phyloP scores from a whole-genome alignment of 1,140 invertebrate genomes.

The Aphidius gifuensis region DNA sequence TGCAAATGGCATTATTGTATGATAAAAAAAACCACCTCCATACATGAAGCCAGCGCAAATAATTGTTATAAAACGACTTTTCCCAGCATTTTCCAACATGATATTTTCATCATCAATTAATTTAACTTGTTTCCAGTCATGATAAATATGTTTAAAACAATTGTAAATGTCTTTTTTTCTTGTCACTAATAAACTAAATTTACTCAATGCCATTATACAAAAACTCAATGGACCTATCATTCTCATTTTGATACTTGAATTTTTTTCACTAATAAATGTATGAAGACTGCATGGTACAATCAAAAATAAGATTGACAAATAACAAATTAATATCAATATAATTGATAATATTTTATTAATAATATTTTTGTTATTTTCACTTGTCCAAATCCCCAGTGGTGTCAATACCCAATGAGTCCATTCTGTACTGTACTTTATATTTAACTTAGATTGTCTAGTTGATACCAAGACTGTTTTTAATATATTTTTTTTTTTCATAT shows the following conservation, averaged over 20 bases:
- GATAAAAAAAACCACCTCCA: conserved; percentile 18
- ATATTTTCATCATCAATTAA: conserved; percentile 12
- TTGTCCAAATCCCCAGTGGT: conserved; percentile 34
- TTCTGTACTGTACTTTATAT: conserved; percentile 26
- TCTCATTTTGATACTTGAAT: conserved; percentile 28
- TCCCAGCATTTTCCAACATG: conserved; percentile 14
- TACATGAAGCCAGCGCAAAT: conserved; percentile 18
- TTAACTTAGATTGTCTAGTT: conserved; percentile 21
- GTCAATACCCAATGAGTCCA: conserved; percentile 31
- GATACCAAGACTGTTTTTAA: background rate
- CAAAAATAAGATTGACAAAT: conserved; percentile 24
- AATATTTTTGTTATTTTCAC: background rate
- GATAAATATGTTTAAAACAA: conserved; percentile 27
- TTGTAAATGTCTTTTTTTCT: conserved; percentile 19
- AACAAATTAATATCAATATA: conserved; percentile 11
- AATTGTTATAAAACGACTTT: conserved; percentile 7
- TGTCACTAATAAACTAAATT: conserved; percentile 24
- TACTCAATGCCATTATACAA: conserved; percentile 24
- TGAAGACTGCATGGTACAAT: conserved; percentile 26
- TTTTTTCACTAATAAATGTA: conserved; percentile 29
- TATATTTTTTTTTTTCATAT: conserved; percentile 15
- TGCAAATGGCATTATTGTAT: conserved; percentile 25
- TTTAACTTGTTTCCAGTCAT: conserved; percentile 27
- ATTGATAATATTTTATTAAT: conserved; percentile 5
- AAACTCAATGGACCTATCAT: conserved; percentile 34